Base-by-base conservation (phyloP, 2,113 vertebrate species). In the Kryptolebias marmoratus region DNA sequence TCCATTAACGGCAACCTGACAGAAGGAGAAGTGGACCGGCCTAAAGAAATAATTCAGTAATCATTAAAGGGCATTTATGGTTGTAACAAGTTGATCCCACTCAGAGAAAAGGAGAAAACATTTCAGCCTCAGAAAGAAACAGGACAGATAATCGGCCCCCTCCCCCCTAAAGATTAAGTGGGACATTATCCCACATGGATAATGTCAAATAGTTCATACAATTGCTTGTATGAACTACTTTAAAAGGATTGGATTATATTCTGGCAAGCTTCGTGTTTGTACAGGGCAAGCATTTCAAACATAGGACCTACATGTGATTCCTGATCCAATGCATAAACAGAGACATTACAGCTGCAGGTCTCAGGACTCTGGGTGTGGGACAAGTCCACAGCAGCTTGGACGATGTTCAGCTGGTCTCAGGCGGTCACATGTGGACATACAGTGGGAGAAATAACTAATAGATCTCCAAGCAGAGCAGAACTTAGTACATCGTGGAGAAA, bases 171-270 rank as follows among this genome's bases (percentile, higher is more conserved):
- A 92, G 91, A 94, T 93, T 92, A 93, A 88, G 75, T 64, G 52
- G 83, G 83, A 90, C 91, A 90, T 92, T 91, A 92, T 93, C 87
- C 92, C 80, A 75, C 77, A 79, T 44, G 64, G 68, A 48, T 87
- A 22, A 22, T 22, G 22, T 22, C 22, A 22, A 22, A 22, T 22
- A 22, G 22, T 22, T 22, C 22, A 22, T 22, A 77, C 92, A 90
- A 93, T 88, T 91, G 89, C 89, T 92, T 90, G 84, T 90, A 87
- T 90, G 89, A 92, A 93, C 89, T 88, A 91, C 88, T 93, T 94
- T 91, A 90, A 88, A 89, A 91, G 87, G 92, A 92, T 87, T 90
- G 88, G 90, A 91, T 91, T 90, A 91, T 67, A 73, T 53, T 52
- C 32, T 28, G 53, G 36, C 5, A 27, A 64, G 71, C 63, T 47